phyloP scores from a whole-genome alignment of 2,888 invertebrate species.

The Ectemnius continuus region DNA sequence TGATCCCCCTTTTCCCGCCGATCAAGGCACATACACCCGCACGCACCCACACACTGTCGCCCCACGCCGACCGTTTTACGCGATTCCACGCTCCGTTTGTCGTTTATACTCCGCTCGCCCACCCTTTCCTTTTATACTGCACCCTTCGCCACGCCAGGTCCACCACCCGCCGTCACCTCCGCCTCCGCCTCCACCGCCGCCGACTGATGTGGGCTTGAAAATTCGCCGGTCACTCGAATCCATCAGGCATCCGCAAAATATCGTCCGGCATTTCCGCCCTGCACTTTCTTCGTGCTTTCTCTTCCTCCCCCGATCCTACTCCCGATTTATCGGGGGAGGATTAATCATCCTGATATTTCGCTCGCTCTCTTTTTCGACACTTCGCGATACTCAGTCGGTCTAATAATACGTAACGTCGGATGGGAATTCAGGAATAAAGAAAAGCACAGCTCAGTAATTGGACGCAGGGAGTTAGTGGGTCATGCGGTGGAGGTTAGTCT shows the following conservation, averaged over 20 bases:
- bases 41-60: constrained; percentile 20
- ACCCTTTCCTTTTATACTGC: constrained; percentile 23
- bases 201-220: constrained; percentile 60
- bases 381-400: not conserved
- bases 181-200: constrained; percentile 19
- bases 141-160: not conserved
- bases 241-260: constrained; percentile 74
- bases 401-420: not conserved
- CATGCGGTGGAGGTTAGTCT: constrained; percentile 1
- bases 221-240: constrained; percentile 73
- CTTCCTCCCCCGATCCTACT: not conserved
- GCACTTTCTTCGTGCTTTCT: constrained; percentile 52
- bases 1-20: constrained; percentile 53
- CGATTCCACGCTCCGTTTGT: constrained; percentile 54
- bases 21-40: constrained; percentile 45
- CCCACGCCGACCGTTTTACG: constrained; percentile 17
- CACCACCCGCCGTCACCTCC: not conserved
- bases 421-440: not conserved
- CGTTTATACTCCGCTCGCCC: constrained; percentile 46
- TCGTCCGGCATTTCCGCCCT: constrained; percentile 60
- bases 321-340: not conserved
- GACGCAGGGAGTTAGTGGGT: constrained; percentile 26
- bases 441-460: not conserved
- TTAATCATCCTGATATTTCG: not conserved
- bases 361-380: not conserved